Base-by-base conservation (phyloP, 2,797 vertebrate species). In the Tamandua tetradactyla region DNA sequence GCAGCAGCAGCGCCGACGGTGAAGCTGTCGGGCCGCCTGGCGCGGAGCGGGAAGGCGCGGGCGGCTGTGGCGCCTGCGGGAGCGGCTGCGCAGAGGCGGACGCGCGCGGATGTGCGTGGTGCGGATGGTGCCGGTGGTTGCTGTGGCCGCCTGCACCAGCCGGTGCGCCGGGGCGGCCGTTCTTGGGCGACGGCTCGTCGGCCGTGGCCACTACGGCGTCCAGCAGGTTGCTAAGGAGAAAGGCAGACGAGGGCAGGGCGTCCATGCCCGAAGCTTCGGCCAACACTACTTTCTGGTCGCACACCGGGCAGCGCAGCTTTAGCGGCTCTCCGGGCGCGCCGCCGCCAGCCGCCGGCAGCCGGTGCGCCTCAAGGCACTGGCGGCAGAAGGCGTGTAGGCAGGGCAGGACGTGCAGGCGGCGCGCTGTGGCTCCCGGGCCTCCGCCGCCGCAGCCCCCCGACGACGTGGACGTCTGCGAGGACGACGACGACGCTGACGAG, bases 311-410 rank as follows among this genome's bases (percentile, higher is more conserved):
- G 66, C 98, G 98, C 96, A 99, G 98, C 97, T 99, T 99, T 59
- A 99, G 98, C 0, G 98, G 98, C 92, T 99, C 99, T 17, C 98
- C 98, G 0, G 98, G 98, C n/a, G 94, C 95, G 86, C 96, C 78
- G 23, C 95, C 93, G 27, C 94, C 94, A 2, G 96, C 89, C 86
- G 96, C 96, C 30, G 98, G 98, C 96, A 98, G 96, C 96, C 98
- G 97, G 97, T 99, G 99, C 97, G 98, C 98, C 98, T 99, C 99
- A 87, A 99, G 98, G 97, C 99, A 99, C 97, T 99, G 99, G 98
- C 99, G 98, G 98, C 99, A 99, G 98, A 99, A 99, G 96, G 99
- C 98, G 91, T 99, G 99, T 94, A 99, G 98, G 98, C 99, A 99
- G 92, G 99, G 99, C 95, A 99, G 98, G 96, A 99, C 99, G 95